Base-by-base conservation (phyloP, 1,140 invertebrate species). In the Drosophila triauraria region DNA sequence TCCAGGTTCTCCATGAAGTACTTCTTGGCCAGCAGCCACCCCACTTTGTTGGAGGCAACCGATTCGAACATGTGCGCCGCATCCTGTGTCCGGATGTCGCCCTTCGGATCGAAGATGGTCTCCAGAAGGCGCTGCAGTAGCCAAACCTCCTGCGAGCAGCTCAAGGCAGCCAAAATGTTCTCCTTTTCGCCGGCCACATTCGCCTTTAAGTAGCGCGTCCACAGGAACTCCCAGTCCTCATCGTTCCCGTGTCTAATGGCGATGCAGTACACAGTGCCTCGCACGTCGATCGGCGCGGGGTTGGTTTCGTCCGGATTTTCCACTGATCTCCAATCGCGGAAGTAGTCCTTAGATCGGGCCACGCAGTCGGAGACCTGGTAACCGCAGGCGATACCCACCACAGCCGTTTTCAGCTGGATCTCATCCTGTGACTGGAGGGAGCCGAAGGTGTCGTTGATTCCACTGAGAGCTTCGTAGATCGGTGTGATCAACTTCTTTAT, bases 151-250 rank as follows among this genome's bases (percentile, higher is more conserved):
- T 93, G 60, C 0, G 94, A 94, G 86, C 97, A 98, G 20, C 95
- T 95, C n/a, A 98, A 93, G 8, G 95, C 94, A 7, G 76, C 86
- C 3, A 97, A 91, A 42, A 98, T 94, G 0, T 92, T 86, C 13
- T 86, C 81, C 83, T 95, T 94, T 58, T 97, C 96, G 3, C 94
- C 91, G 0, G 95, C 95, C 3, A 96, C 95, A 82, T 96, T 95
- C 0, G 96, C 94, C 15, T 94, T 93, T 46, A 94, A 86, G 82
- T 97, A 98, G 42, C 96, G 93, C 17, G 95, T 83, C 94, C 96
- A 96, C 8, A 97, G 93, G 93, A 96, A 97, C 42, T 97, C 93
- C 97, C 97, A 99, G 65, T 97, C 96, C 3, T 94, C 93, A 50
- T 95, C 94, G 8, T 94, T 94, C 12, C 97, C 97, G 71, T 96